A percentile compares a stretch with the other conserved stretches of the same genome.
These are phyloP conservation scores for Pangasius sanitwongsei DNA, from an alignment of 2,797 vertebrate genomes.

Conservation along the genomic window DNA sequence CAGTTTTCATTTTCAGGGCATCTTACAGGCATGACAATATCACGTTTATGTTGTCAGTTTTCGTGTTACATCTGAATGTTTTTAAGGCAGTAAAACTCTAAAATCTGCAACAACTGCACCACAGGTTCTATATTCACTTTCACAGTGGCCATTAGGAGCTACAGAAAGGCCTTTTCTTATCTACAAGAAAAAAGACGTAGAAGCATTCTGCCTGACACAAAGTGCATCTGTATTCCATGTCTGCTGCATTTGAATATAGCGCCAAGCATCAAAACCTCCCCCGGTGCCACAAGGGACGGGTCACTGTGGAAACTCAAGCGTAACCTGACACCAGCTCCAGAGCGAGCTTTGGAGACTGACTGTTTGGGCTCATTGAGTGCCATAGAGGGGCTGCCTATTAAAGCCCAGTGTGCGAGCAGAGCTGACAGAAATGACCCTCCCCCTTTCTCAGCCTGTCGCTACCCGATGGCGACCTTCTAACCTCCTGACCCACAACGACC, in stretches of 20 bases:
- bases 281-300: slow-evolving; percentile 46
- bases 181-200: slow-evolving; percentile 37
- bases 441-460: slow-evolving; percentile 55
- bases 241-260: slow-evolving; percentile 50
- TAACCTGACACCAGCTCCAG: slow-evolving; percentile 57
- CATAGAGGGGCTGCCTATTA: slow-evolving; percentile 54
- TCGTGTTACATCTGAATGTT: background rate
- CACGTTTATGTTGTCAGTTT: background rate
- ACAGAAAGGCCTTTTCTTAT: slow-evolving; percentile 45
- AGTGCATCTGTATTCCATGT: slow-evolving; percentile 45
- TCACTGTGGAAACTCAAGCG: slow-evolving; percentile 58
- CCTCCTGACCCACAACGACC: slow-evolving; percentile 53
- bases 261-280: slow-evolving; percentile 45
- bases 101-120: slow-evolving; percentile 16
- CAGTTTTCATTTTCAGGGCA: background rate
- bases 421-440: slow-evolving; percentile 46
- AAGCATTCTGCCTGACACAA: slow-evolving; percentile 35
- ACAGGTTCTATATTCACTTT: slow-evolving; percentile 19
- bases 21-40: background rate
- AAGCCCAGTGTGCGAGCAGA: slow-evolving; percentile 51
- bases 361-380: slow-evolving; percentile 51
- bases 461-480: slow-evolving; percentile 53
- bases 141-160: slow-evolving; percentile 38
- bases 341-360: slow-evolving; percentile 49
- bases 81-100: slow-evolving; percentile 11